Evolutionary conservation across 2,888 invertebrate genomes (phyloP), one percentile per base, ranked within the genome.

Genomic region (Girardia tigrina): DNA sequence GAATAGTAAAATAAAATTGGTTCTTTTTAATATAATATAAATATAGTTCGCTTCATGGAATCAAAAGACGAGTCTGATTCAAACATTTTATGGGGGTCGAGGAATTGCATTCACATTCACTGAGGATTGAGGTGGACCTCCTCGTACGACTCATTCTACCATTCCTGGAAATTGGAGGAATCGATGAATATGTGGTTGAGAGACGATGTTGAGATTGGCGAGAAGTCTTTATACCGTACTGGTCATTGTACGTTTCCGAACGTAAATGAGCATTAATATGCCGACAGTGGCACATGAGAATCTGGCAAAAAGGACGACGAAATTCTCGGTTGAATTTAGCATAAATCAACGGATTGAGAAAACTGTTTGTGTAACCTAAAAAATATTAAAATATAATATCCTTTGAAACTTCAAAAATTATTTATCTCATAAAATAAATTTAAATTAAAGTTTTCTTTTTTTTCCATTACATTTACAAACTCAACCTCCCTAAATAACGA

Each of bases 301-400:
- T 94, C 85, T 93, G 93, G 85, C 92, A 91, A 86, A 94, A 95
- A 16, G 94, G 94, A 82, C 91, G 91, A 79, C 95, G 88, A 85
- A 95, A 94, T 85, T 94, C 94, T 79, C 92, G 88, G 85, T 95
- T 94, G 78, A 94, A 87, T 26, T 93, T 92, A 1, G 94, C 94
- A 85, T 95, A 95, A 80, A 95, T 95, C 78, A 94, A 90, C 0
- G 94, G 95, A 85, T 95, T 95, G 79, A 94, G 88, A 81, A 94
- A 88, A 81, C 93, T 93, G 85, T 95, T 95, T 81, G 92, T 89
- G 84, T 94, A 95, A 79, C 94, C 94, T 76, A 70, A 74, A 75
- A 12, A 20, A 56, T 20, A 56, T 16, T 6, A 56, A 56, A 56
- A 36, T 36, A n/a, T n/a, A n/a, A n/a, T n/a, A n/a, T n/a, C n/a